Percentiles rank a stretch among this genome's conserved stretches.
Conservation (phyloP, 2,888 invertebrate species). For the Drosophila neoperkinsi region DNA sequence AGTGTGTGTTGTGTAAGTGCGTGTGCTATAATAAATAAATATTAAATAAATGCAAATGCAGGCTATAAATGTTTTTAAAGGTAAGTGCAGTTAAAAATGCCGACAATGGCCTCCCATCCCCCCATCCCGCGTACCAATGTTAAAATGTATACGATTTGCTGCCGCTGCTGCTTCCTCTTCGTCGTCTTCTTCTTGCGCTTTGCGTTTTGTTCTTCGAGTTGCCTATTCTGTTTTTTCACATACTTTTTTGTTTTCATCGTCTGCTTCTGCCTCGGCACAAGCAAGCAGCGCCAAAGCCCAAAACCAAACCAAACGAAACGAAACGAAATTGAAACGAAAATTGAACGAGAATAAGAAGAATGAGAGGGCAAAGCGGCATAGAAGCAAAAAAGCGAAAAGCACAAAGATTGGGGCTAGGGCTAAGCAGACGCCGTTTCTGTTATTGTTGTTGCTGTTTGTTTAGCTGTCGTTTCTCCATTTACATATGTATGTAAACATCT, state of each 20-base stretch:
- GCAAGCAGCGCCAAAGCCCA: constrained; percentile 19
- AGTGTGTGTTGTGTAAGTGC: constrained; percentile 34
- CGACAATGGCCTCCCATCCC: constrained; percentile 1
- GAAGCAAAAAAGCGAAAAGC: constrained; percentile 50
- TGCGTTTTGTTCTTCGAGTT: constrained; percentile 31
- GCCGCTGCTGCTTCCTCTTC: constrained; percentile 6
- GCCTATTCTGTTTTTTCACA: constrained; percentile 62
- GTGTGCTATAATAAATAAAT: constrained; percentile 43
- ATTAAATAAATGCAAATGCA: constrained; percentile 24
- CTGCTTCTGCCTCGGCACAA: constrained; percentile 57
- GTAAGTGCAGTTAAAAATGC: constrained; percentile 47
- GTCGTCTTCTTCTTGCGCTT: constrained; percentile 4
- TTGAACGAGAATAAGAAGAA: constrained; percentile 35
- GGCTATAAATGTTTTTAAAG: constrained; percentile 27
- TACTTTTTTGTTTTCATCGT: constrained; percentile 78
- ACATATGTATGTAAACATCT: constrained; percentile 37
- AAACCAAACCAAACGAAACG: constrained; percentile 28
- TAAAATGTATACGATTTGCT: constrained; percentile 13
- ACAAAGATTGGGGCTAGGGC: constrained; percentile 64
- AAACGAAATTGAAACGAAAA: constrained; percentile 37
- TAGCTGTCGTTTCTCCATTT: constrained; percentile 72
- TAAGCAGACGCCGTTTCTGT: constrained; percentile 55
- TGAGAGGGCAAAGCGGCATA: constrained; percentile 38
- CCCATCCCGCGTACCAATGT: background rate
- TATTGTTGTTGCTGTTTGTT: constrained; percentile 64